Conservation (phyloP, 2,113 vertebrate genomes). For the Entelurus aequoreus region DNA sequence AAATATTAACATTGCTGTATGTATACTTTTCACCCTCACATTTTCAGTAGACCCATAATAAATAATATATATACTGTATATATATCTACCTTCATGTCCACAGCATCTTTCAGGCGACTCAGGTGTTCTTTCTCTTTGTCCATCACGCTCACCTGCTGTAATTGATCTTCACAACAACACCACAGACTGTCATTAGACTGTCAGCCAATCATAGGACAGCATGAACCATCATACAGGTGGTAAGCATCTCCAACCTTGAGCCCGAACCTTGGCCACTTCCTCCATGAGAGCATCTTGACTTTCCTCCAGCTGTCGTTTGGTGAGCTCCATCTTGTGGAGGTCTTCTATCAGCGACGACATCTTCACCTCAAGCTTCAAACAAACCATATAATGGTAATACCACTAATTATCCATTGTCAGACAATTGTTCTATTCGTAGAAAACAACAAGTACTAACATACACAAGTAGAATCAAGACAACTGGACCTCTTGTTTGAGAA, state of each 20-base stretch:
- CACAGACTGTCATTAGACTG: not conserved
- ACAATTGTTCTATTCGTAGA: too few species aligned
- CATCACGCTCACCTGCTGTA: conserved; percentile 76
- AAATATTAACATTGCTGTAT: too few species aligned
- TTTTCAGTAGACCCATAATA: too few species aligned
- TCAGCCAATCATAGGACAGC: conserved; percentile 4
- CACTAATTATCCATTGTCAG: too few species aligned
- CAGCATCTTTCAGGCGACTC: conserved; percentile 55
- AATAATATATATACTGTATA: too few species aligned
- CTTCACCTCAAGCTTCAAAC: conserved; percentile 84
- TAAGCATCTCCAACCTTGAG: conserved; percentile 38
- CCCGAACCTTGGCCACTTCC: conserved; percentile 85
- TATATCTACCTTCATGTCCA: conserved; percentile 59
- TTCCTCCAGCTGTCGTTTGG: conserved; percentile 86
- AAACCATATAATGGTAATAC: not conserved
- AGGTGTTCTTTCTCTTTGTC: conserved; percentile 66
- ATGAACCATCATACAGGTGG: not conserved
- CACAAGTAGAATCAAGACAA: too few species aligned
- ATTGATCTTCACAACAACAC: conserved; percentile 74
- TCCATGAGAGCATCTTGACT: conserved; percentile 84
- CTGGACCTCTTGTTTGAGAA: too few species aligned
- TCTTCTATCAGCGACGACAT: conserved; percentile 83
- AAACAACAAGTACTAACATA: too few species aligned
- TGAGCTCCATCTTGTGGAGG: conserved; percentile 87
- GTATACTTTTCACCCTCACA: too few species aligned